Evolutionary conservation across 1,140 invertebrate species (phyloP).

Genomic region (Zophobas morio): DNA sequence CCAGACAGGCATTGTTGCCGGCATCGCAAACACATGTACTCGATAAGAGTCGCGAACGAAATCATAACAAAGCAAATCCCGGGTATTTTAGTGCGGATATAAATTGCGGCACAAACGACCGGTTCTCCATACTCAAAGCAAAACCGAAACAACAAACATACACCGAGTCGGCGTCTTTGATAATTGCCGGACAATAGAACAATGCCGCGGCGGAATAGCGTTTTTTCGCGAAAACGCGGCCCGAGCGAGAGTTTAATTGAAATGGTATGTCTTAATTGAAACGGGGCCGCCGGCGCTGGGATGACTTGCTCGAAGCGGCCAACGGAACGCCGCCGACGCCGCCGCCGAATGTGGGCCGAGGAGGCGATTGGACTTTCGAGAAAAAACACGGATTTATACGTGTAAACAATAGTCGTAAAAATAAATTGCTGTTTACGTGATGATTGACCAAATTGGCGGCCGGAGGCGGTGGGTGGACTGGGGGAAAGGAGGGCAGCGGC

Average conservation of each 20-base stretch:
- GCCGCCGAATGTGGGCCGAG: background rate
- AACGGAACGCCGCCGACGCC: background rate
- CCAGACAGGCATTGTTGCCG: background rate
- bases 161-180: conserved; percentile 39
- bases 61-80: conserved; percentile 34
- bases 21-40: conserved; percentile 18
- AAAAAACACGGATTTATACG: background rate
- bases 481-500: no score
- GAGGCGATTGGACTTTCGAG: background rate
- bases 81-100: conserved; percentile 37
- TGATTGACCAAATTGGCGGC: background rate
- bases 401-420: conserved; percentile 20
- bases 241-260: background rate
- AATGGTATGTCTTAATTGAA: background rate
- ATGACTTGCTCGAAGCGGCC: background rate
- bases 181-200: conserved; percentile 45
- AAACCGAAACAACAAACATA: conserved; percentile 40
- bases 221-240: conserved; percentile 21
- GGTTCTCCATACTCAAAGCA: conserved; percentile 42
- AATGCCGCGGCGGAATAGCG: conserved; percentile 22
- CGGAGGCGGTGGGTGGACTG: no score
- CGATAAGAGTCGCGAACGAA: conserved; percentile 17
- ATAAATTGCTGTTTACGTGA: conserved; percentile 1
- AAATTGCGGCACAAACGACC: conserved; percentile 44
- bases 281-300: background rate